Base-by-base conservation (phyloP, 2,113 vertebrate species). In the Panurus biarmicus region DNA sequence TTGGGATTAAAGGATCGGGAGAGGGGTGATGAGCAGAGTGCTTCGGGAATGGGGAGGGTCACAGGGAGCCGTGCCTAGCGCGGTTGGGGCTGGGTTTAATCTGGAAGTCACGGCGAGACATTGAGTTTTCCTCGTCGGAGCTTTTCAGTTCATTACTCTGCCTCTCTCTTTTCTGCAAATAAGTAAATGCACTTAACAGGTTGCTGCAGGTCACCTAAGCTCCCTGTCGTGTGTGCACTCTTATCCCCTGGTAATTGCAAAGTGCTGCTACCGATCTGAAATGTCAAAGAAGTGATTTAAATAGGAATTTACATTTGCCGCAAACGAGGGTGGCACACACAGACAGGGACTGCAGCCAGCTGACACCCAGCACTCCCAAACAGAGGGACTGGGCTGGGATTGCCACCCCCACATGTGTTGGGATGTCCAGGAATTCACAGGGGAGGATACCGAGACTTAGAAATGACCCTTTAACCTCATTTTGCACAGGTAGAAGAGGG, bases 261-360 rank as follows among this genome's bases (percentile, higher is more conserved):
- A 95, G 90, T 24, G 40, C 90, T 51, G 53, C 67, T 85, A 75
- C 85, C 25, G 16, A 87, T 82, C 91, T 40, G 53, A 90, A 92
- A 94, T 93, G 94, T 88, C 93, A 94, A 85, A 70, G 35, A 79
- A 88, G 87, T 38, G 75, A 92, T 94, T 95, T 93, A 85, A 95
- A 79, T 80, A 53, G 33, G 73, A 90, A 88, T 79, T 72, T 83
- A 48, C 66, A 72, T 85, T 61, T 80, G 45, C 79, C 24, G 67
- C 88, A 57, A 56, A 56, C 19, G 54, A 14, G 38, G 93, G 42
- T 17, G 1, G 5, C 10, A 0, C 36, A 12, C 72, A 3, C 40
- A 24, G 82, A 1, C 44, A 17, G 66, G 9, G n/a, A 4, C 79
- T 25, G 82, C 78, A 42, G 70, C 28, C 81, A 20, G 78, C 47